These are phyloP conservation scores for Phrynosoma platyrhinos DNA, from an alignment of 2,113 vertebrate genomes.

Conservation along the genomic window DNA sequence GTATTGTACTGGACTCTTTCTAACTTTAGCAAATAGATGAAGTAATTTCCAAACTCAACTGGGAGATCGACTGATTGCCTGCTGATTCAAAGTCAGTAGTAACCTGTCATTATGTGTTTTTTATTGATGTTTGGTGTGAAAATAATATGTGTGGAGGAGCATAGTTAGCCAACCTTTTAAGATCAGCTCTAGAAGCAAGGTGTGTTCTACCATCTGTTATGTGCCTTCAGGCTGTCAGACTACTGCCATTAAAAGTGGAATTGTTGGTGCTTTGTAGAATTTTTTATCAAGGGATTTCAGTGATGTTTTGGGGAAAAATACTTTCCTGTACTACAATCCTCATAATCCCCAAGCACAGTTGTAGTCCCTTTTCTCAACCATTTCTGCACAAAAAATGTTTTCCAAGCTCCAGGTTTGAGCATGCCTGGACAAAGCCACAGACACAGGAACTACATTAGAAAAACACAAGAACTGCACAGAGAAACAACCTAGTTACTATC, in stretches of 20 bases:
- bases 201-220: not conserved
- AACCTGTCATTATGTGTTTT: not conserved
- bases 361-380: no score
- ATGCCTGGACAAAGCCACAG: not conserved
- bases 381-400: no score
- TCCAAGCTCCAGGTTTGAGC: not conserved
- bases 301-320: no score
- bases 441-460: not conserved
- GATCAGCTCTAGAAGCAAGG: not conserved
- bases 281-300: no score
- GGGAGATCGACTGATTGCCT: not conserved
- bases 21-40: not conserved
- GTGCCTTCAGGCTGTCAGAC: not conserved
- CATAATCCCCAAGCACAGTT: no score
- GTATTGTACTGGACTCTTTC: not conserved
- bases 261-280: conserved; percentile 1
- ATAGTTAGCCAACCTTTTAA: not conserved
- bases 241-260: not conserved
- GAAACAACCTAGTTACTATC: conserved; percentile 12
- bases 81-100: not conserved
- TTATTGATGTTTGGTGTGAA: not conserved
- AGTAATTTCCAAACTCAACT: not conserved
- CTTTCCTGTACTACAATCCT: no score
- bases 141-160: not conserved
- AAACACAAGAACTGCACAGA: conserved; percentile 6